Conservation (phyloP, 2,888 invertebrate species). For the Sussaba pulchella region DNA sequence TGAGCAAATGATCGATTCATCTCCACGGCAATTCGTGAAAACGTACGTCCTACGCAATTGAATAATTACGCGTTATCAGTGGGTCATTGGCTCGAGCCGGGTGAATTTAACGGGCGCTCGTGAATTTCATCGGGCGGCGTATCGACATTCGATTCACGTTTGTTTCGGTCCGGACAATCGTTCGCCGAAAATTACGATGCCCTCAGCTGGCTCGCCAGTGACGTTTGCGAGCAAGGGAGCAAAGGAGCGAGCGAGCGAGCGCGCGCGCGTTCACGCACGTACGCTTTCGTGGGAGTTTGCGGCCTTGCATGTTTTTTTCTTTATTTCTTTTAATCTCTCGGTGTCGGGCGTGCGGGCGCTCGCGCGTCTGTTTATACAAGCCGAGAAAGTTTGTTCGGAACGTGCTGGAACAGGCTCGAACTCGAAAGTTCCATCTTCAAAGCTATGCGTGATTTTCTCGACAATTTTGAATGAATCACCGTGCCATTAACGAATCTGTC, state of each 20-base stretch:
- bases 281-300: conserved; percentile 1
- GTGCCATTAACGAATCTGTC: no score
- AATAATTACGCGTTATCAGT: conserved; percentile 34
- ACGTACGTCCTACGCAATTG: not conserved
- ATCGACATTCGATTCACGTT: conserved; percentile 30
- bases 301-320: conserved; percentile 4
- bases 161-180: no score
- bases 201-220: conserved; percentile 16
- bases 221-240: conserved; percentile 16
- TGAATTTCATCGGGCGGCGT: conserved; percentile 18
- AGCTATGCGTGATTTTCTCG: not conserved
- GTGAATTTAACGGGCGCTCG: not conserved
- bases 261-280: conserved; percentile 1
- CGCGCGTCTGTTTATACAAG: conserved; percentile 37
- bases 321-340: not conserved
- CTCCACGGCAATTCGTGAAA: not conserved
- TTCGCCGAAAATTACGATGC: not conserved
- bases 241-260: no score
- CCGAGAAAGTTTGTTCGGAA: conserved; percentile 55
- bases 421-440: conserved; percentile 19
- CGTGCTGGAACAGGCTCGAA: conserved; percentile 56
- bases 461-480: no score
- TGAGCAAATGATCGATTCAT: no score
- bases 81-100: conserved; percentile 22
- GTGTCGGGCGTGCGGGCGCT: conserved; percentile 9